phyloP scores from a whole-genome alignment of 2,797 vertebrate genomes.

The Xenops minutus region DNA sequence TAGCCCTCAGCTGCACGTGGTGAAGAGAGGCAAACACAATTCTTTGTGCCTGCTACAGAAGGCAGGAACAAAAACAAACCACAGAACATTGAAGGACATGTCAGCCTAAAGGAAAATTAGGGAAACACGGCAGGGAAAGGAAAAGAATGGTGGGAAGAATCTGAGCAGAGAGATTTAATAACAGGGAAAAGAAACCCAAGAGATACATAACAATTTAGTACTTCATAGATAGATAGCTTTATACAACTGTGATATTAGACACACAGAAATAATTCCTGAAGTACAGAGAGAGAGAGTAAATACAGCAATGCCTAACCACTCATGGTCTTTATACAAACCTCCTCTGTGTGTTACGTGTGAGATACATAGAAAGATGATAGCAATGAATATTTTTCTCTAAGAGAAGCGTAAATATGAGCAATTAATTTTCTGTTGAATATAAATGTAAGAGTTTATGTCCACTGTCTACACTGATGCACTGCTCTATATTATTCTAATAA shows the following conservation, averaged over 20 bases:
- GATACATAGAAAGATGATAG: background rate
- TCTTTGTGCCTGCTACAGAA: background rate
- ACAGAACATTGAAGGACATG: background rate
- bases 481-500: background rate
- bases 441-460: background rate
- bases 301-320: background rate
- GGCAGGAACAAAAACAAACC: background rate
- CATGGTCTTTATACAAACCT: background rate
- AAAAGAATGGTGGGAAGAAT: background rate
- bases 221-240: background rate
- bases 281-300: background rate
- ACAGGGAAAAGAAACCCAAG: background rate
- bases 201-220: background rate
- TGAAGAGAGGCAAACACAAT: background rate
- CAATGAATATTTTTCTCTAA: background rate
- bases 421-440: background rate
- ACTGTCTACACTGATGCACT: background rate
- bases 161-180: background rate
- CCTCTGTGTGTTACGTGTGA: background rate
- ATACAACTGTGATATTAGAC: background rate
- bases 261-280: background rate
- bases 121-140: background rate
- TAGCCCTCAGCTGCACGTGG: background rate
- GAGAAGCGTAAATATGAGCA: background rate
- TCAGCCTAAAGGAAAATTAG: background rate